phyloP scores from a whole-genome alignment of 2,797 vertebrate species.

The Phalloptychus januarius region DNA sequence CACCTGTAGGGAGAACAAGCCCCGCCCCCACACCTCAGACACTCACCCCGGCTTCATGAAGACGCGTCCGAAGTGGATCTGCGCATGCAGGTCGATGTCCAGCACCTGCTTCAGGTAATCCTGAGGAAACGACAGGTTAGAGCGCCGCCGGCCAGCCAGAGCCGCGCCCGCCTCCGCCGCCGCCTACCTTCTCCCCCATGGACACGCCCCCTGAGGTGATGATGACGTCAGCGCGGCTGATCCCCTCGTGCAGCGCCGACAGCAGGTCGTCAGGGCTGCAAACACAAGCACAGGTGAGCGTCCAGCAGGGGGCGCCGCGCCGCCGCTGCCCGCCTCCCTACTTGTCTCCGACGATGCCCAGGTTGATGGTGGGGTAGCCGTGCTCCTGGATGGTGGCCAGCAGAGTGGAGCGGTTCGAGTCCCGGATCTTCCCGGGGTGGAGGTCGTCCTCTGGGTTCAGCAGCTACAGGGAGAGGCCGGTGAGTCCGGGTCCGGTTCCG shows the following conservation, averaged over 20 bases:
- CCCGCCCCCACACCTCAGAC: too few relatives aligned
- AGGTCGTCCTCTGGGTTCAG: constrained; percentile 98
- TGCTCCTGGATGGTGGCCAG: constrained; percentile 99
- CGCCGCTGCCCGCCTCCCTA: constrained; percentile 10
- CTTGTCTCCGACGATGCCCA: constrained; percentile 99
- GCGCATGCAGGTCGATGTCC: constrained; percentile 98
- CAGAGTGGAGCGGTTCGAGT: constrained; percentile 97
- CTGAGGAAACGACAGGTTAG: constrained; percentile 67
- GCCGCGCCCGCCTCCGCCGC: too few relatives aligned
- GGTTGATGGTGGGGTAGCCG: constrained; percentile 97
- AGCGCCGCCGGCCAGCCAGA: too few relatives aligned
- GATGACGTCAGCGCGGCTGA: constrained; percentile 98
- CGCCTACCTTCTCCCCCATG: constrained; percentile 96
- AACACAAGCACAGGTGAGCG: constrained; percentile 28
- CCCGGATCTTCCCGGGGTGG: constrained; percentile 96
- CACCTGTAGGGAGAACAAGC: background rate
- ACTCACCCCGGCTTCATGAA: constrained; percentile 96
- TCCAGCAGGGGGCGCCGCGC: background rate
- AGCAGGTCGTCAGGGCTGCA: constrained; percentile 97
- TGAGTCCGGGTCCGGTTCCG: too few relatives aligned
- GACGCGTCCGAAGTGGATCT: constrained; percentile 98
- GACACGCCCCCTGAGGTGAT: constrained; percentile 99
- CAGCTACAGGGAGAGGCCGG: constrained; percentile 73
- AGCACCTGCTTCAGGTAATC: constrained; percentile 99
- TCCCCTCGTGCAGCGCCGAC: constrained; percentile 97